Conservation (phyloP, 1,140 invertebrate species). For the Formica exsecta region DNA sequence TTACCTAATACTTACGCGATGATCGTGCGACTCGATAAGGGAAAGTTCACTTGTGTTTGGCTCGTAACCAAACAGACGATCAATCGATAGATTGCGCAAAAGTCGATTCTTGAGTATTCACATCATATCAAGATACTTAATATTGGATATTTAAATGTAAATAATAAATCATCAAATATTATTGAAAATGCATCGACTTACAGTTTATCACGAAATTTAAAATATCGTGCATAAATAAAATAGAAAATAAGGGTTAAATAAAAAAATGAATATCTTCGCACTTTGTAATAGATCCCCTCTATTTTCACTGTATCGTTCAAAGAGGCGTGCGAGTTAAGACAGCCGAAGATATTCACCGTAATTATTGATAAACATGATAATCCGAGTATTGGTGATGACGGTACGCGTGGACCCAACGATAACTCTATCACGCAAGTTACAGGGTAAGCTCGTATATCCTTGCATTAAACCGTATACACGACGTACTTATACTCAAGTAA, state of each 20-base stretch:
- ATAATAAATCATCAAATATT: not conserved
- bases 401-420: constrained; percentile 44
- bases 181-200: not conserved
- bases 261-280: constrained; percentile 35
- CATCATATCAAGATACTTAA: not conserved
- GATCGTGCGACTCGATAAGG: constrained; percentile 69
- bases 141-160: not conserved
- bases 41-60: constrained; percentile 74
- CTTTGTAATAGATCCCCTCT: constrained; percentile 45
- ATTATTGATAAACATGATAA: constrained; percentile 60
- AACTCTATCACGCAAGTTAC: constrained; percentile 58
- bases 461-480: constrained; percentile 38
- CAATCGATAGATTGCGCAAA: constrained; percentile 70
- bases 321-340: constrained; percentile 22
- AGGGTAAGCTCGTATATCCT: constrained; percentile 42
- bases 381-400: constrained; percentile 34
- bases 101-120: constrained; percentile 63
- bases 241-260: not conserved
- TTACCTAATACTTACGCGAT: constrained; percentile 70
- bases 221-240: not conserved
- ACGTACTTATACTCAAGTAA: constrained; percentile 24
- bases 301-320: constrained; percentile 15
- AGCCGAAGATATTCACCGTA: constrained; percentile 32
- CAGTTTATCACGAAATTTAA: not conserved
- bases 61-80: constrained; percentile 70